Conservation (phyloP, 2,888 invertebrate genomes). For the Eupithecia subfuscata region DNA sequence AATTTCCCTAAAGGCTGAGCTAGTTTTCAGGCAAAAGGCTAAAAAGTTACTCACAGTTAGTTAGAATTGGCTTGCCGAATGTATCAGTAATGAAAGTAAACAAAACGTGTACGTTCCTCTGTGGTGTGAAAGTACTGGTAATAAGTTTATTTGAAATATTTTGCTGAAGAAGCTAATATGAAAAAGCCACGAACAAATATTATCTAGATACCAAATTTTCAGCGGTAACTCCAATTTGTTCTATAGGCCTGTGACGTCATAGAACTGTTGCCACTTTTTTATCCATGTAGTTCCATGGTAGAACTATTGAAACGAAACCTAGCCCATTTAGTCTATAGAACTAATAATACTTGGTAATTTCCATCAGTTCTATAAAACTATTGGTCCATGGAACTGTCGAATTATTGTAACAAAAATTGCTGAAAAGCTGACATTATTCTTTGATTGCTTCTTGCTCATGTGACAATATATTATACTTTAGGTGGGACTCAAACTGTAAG, state of each 20-base stretch:
- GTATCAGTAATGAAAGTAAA: slow-evolving; percentile 11
- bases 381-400: too few species aligned
- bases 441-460: background rate
- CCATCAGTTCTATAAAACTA: too few species aligned
- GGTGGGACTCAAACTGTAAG: background rate
- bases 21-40: slow-evolving; percentile 36
- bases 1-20: slow-evolving; percentile 41
- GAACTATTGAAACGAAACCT: too few species aligned
- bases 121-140: background rate
- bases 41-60: slow-evolving; percentile 30
- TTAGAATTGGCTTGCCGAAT: slow-evolving; percentile 22
- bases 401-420: background rate
- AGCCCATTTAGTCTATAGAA: too few species aligned
- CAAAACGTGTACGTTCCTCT: background rate
- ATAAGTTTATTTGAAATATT: background rate
- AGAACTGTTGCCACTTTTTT: too few species aligned
- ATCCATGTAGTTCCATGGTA: too few species aligned
- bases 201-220: background rate
- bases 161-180: background rate
- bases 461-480: background rate
- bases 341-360: too few species aligned
- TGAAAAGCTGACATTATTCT: background rate
- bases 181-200: background rate
- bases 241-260: too few species aligned
- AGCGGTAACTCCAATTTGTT: background rate